These are phyloP conservation scores for Leucoma salicis DNA, from an alignment of 2,888 invertebrate species.

Conservation along the genomic window DNA sequence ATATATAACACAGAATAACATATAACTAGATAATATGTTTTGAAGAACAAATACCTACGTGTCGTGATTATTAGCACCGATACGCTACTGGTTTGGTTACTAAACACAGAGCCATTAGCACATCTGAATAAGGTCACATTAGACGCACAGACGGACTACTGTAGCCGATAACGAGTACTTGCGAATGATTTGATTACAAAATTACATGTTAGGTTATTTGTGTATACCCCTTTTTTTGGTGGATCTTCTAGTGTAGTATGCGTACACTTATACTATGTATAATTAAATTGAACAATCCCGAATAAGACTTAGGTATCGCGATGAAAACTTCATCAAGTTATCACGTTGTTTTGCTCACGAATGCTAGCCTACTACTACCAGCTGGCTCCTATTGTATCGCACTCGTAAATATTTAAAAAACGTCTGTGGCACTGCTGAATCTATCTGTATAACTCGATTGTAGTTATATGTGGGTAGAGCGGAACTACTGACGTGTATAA, in stretches of 20 bases:
- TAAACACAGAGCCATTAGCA: constrained; percentile 39
- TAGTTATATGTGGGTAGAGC: constrained; percentile 14
- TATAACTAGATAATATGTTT: too few relatives aligned
- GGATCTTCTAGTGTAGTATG: too few relatives aligned
- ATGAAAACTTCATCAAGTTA: constrained; percentile 53
- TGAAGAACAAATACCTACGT: constrained; percentile 33
- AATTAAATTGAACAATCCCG: constrained; percentile 13
- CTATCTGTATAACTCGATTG: constrained; percentile 15
- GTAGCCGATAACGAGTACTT: not conserved
- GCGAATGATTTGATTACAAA: not conserved
- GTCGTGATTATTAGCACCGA: constrained; percentile 35
- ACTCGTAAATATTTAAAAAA: constrained; percentile 56
- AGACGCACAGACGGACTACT: not conserved
- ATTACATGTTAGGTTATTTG: too few relatives aligned
- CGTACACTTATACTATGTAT: too few relatives aligned
- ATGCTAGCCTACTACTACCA: constrained; percentile 8
- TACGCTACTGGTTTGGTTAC: constrained; percentile 18
- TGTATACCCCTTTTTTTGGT: too few relatives aligned
- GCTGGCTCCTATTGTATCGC: constrained; percentile 42
- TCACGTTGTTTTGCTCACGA: constrained; percentile 32
- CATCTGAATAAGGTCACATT: constrained; percentile 27
- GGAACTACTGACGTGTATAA: constrained; percentile 16
- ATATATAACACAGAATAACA: too few relatives aligned
- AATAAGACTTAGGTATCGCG: constrained; percentile 15
- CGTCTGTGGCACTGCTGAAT: constrained; percentile 18